Base-by-base conservation (phyloP, 2,797 vertebrate genomes). In the Halcyon chelicuti region DNA sequence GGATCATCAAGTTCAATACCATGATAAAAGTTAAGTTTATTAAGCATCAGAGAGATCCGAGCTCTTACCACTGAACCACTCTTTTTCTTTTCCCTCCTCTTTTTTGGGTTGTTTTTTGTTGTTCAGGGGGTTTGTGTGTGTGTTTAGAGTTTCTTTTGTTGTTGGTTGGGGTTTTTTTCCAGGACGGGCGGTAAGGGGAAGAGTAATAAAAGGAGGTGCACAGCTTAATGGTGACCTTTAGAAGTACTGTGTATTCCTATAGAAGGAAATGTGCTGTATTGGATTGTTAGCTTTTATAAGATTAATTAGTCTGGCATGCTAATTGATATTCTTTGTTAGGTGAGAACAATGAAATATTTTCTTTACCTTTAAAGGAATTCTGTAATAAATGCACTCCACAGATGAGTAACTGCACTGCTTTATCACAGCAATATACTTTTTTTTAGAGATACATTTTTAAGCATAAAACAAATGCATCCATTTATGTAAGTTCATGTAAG, bases 1-100 rank as follows among this genome's bases (percentile, higher is more conserved):
- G 87, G 96, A 98, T 96, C 74, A 95, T 80, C 92, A 94, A 93
- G 88, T 81, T 77, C 94, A 86, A 96, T 77, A 90, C 86, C 63
- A 91, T 22, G 77, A 65, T 79, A 90, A 97, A 96, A 84, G 93
- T 95, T 96, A 97, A 91, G 63, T 96, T 96, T 93, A 89, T 94
- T 90, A 97, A 97, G 89, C 96, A 96, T 78, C 96, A 86, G 84
- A 92, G 40, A 94, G 91, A 77, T 78, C 60, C 6, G 35, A 96
- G 58, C 92, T 94, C 87, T 93, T 75, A 95, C 75, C 88, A 93
- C 39, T 85, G 86, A 92, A 33, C 44, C 61, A 17, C 14, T 63
- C 15, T 23, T 66, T 46, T 37, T 25, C n/a, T 12, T 25, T 6
- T 3, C 0, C 31, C 31, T 55, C 54, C 31, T n/a, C 54, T 20